Conservation (phyloP, 2,888 invertebrate species). For the Archips crataeganus region DNA sequence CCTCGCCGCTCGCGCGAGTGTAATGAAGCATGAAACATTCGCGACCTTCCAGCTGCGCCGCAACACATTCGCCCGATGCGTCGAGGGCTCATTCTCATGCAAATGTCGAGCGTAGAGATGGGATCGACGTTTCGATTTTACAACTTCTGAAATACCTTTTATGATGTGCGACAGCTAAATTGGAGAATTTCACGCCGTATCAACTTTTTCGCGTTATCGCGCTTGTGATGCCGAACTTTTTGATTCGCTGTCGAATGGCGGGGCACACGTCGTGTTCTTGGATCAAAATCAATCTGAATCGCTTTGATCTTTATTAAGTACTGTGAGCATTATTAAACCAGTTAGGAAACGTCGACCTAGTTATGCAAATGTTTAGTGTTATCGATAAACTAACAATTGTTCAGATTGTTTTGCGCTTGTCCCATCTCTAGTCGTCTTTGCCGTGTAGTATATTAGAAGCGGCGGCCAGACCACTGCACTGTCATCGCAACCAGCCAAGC, state of each 20-base stretch:
- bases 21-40: neutral
- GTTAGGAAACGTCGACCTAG: no score
- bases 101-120: conserved; percentile 28
- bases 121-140: conserved; percentile 6
- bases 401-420: neutral
- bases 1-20: no score
- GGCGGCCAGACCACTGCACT: neutral
- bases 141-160: neutral
- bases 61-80: conserved; percentile 3
- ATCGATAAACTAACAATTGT: neutral
- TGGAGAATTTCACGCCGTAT: neutral
- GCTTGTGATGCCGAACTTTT: neutral
- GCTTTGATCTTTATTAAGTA: no score
- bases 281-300: no score
- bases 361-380: neutral
- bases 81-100: conserved; percentile 27
- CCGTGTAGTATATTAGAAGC: conserved; percentile 13
- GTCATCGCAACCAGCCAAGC: neutral
- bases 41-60: conserved; percentile 4
- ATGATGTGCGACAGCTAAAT: conserved; percentile 1
- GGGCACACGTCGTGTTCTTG: neutral
- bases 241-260: neutral
- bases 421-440: conserved; percentile 11
- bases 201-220: neutral
- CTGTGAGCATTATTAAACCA: no score